Base-by-base conservation (phyloP, 2,888 invertebrate species). In the Amphiduros pacificus region DNA sequence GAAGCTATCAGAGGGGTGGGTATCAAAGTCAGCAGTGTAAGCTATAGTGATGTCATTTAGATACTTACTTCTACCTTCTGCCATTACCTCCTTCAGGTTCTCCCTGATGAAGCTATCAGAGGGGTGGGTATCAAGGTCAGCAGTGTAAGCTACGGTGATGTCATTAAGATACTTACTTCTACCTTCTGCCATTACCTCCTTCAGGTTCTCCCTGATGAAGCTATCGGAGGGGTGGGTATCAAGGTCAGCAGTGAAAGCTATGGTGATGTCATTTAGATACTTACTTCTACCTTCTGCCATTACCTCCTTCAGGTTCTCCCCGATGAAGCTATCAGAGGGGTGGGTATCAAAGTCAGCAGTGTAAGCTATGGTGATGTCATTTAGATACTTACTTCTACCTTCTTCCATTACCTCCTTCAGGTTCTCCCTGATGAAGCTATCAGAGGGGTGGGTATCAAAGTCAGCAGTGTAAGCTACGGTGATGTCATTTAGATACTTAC, bases 401-500 rank as follows among this genome's bases (percentile, higher is more conserved):
- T 66, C 66, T 26, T 52, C 31, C 48, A 59, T 59, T 2, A 55
- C 52, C 20, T 62, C 65, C 27, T n/a, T 26, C 22, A 70, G 56
- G n/a, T 57, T 51, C 2, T 29, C 52, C n/a, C n/a, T 40, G 24
- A 70, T 61, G 40, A 28, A 60, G 26, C 14, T 17, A 20, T 57
- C 48, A 1, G 53, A 14, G 0, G 65, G 66, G 11, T 29, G 32
- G 17, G 57, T 40, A 14, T 61, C 57, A 32, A 61, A 66, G n/a
- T 51, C 60, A 11, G 51, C 29, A 14, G n/a, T 24, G 49, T 68
- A 65, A n/a, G 66, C 55, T 2, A 68, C 56, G n/a, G 63, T 66
- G 26, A 70, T 50, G 57, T 68, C 66, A 26, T 56, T 55, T n/a
- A n/a, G n/a, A n/a, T n/a, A n/a, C n/a, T n/a, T 58, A 69, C 69